Conservation (phyloP, 2,113 vertebrate genomes). For the Alexandromys fortis region DNA sequence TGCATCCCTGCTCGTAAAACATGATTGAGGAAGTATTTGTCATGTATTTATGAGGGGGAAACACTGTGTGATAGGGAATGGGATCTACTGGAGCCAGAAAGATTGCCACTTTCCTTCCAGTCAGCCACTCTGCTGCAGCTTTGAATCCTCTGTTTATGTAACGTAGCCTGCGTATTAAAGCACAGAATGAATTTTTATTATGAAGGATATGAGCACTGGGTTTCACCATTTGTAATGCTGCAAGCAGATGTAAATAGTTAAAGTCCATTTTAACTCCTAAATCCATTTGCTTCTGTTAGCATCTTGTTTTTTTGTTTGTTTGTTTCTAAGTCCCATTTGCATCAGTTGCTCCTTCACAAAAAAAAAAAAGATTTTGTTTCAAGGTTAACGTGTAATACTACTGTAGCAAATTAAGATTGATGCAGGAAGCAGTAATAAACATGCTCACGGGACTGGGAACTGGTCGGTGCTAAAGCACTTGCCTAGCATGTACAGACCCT, state of each 20-base stretch:
- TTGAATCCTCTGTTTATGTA: conserved; percentile 87
- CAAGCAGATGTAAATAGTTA: conserved; percentile 85
- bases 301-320: conserved; percentile 68
- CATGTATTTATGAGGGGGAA: conserved; percentile 99
- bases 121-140: conserved; percentile 84
- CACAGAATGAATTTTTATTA: conserved; percentile 83
- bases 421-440: conserved; percentile 72
- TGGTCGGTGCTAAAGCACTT: neutral
- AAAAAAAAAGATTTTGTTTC: conserved; percentile 76
- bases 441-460: conserved; percentile 52
- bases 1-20: conserved; percentile 99
- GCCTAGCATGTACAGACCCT: neutral
- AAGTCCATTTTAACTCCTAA: conserved; percentile 82
- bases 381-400: conserved; percentile 68
- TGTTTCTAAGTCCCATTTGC: conserved; percentile 78
- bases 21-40: conserved; percentile 99
- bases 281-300: conserved; percentile 79
- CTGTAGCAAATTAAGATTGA: conserved; percentile 71
- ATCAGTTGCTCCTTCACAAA: conserved; percentile 61
- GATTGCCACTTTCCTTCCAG: conserved; percentile 89
- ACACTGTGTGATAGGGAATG: conserved; percentile 96
- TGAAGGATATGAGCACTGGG: conserved; percentile 82
- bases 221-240: conserved; percentile 80
- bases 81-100: conserved; percentile 93
- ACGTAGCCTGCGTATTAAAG: conserved; percentile 86